phyloP scores from a whole-genome alignment of 2,113 vertebrate genomes.

The Fulica atra region DNA sequence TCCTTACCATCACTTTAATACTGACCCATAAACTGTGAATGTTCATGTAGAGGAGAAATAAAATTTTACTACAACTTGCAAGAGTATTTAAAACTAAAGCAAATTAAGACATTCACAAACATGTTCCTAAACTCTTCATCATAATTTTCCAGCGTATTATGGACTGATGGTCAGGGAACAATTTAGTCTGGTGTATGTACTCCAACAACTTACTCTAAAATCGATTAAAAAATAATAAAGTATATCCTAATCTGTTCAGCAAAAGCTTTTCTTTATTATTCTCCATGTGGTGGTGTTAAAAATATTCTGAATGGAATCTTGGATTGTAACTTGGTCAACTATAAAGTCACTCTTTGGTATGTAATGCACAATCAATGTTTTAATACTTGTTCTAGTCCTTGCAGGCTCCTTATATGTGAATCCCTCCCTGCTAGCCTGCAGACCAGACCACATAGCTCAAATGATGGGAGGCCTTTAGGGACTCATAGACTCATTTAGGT shows the following conservation, averaged over 20 bases:
- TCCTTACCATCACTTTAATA: too few species aligned
- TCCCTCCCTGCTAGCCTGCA: not conserved
- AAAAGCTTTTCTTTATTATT: not conserved
- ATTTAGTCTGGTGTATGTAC: not conserved
- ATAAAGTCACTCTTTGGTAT: not conserved
- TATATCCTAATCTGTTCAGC: not conserved
- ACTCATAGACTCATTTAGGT: not conserved
- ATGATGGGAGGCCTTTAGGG: not conserved
- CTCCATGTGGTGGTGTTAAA: not conserved
- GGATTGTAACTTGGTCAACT: not conserved
- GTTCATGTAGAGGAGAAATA: not conserved
- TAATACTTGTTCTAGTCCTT: not conserved
- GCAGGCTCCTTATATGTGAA: not conserved
- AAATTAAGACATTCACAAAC: not conserved
- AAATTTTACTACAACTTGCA: not conserved
- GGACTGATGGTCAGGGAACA: not conserved
- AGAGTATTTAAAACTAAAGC: not conserved
- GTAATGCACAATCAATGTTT: not conserved
- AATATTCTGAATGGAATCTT: not conserved
- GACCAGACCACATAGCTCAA: not conserved
- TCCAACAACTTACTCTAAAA: not conserved
- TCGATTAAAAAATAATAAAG: not conserved
- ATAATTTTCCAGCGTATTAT: not conserved
- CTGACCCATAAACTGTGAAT: not conserved
- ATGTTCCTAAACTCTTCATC: not conserved